phyloP scores from a whole-genome alignment of 2,888 invertebrate species.

The Melanargia galathea region DNA sequence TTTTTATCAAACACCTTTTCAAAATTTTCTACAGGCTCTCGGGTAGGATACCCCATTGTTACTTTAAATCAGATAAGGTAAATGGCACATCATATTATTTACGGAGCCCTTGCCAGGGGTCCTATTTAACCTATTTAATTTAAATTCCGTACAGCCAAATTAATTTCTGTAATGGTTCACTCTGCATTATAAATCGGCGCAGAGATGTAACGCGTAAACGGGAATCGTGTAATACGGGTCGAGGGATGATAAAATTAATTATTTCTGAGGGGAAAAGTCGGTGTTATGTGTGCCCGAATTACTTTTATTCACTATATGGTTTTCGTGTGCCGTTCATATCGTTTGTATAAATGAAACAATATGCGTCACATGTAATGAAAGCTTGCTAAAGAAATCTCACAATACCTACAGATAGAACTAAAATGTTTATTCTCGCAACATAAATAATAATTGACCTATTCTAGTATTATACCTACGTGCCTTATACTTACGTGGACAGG shows the following conservation, averaged over 20 bases:
- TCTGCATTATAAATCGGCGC: conserved; percentile 22
- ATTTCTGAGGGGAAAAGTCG: conserved; percentile 19
- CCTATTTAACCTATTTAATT: conserved; percentile 14
- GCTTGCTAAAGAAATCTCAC: too few relatives aligned
- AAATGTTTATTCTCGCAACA: too few relatives aligned
- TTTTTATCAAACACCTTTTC: not conserved
- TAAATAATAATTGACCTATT: too few relatives aligned
- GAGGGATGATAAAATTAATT: conserved; percentile 22
- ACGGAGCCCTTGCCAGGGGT: not conserved
- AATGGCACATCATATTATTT: not conserved
- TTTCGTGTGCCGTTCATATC: not conserved
- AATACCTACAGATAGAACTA: too few relatives aligned
- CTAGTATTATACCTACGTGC: too few relatives aligned
- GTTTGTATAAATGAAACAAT: not conserved
- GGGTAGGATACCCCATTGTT: not conserved
- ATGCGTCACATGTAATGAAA: not conserved
- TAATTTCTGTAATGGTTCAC: conserved; percentile 21
- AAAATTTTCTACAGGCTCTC: not conserved
- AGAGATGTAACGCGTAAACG: conserved; percentile 20
- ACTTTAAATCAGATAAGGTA: conserved; percentile 3
- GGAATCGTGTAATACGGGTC: conserved; percentile 18
- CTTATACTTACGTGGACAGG: too few relatives aligned
- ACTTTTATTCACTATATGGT: not conserved
- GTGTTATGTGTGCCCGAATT: not conserved
- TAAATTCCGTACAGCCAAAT: conserved; percentile 18